Percentiles rank a stretch among this genome's conserved stretches.
Conservation (phyloP, 2,113 vertebrate genomes). For the Reinhardtius hippoglossoides region DNA sequence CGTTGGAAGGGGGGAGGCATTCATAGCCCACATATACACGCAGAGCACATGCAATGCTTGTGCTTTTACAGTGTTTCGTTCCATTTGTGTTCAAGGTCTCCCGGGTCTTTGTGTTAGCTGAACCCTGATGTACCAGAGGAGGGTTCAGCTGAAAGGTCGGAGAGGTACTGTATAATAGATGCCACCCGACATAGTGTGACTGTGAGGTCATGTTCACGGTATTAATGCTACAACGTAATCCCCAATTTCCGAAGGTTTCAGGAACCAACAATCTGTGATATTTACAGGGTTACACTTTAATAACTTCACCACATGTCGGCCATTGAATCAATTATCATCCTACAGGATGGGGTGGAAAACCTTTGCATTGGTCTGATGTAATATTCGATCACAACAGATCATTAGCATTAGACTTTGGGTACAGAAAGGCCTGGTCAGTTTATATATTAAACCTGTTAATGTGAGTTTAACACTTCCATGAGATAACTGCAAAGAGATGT, state of each 20-base stretch:
- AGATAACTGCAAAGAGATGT: too few relatives aligned
- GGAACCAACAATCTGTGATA: background rate
- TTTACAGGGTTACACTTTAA: too few relatives aligned
- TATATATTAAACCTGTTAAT: too few relatives aligned
- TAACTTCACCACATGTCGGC: too few relatives aligned
- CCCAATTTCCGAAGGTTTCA: background rate
- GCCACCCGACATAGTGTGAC: background rate
- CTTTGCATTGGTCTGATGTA: too few relatives aligned
- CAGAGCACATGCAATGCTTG: background rate
- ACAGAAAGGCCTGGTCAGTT: too few relatives aligned
- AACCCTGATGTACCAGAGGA: background rate
- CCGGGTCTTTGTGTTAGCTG: background rate
- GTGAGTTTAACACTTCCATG: too few relatives aligned
- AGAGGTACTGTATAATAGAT: background rate
- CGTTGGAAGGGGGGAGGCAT: constrained; percentile 11
- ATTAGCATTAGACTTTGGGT: too few relatives aligned
- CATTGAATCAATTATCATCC: too few relatives aligned
- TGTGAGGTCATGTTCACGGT: background rate
- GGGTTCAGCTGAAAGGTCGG: background rate
- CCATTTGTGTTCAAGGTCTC: background rate
- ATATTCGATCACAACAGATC: too few relatives aligned
- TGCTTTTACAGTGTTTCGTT: constrained; percentile 1
- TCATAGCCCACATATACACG: constrained; percentile 1
- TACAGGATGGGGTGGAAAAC: too few relatives aligned
- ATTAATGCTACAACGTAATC: background rate